Evolutionary conservation across 2,888 invertebrate genomes (phyloP).

Genomic region (Meiosimyza platycephala): DNA sequence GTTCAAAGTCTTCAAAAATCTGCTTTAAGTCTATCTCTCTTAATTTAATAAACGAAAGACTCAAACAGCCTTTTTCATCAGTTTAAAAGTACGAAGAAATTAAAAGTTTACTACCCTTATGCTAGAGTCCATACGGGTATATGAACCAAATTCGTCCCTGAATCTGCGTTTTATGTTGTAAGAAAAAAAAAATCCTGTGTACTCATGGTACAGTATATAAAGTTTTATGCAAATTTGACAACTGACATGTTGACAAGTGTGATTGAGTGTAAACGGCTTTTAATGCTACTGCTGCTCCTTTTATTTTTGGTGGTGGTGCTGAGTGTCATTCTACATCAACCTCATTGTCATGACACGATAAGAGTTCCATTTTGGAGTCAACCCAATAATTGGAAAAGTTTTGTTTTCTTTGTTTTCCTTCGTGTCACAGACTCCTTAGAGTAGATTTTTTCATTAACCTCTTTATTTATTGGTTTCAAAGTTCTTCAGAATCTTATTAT

Average conservation of each 20-base stretch:
- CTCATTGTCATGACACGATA: constrained; percentile 44
- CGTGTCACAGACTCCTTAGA: neutral
- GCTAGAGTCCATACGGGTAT: neutral
- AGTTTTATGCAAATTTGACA: constrained; percentile 57
- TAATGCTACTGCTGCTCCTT: neutral
- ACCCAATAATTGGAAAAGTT: constrained; percentile 52
- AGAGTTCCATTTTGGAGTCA: constrained; percentile 46
- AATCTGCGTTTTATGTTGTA: no score
- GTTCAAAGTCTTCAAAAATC: no score
- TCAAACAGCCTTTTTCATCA: no score
- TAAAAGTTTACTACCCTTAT: neutral
- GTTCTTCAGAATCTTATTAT: no score
- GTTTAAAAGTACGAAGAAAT: no score
- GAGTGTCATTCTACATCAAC: neutral
- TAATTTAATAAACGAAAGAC: no score
- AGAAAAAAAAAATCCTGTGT: no score
- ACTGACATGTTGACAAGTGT: constrained; percentile 62
- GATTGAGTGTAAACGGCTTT: constrained; percentile 54
- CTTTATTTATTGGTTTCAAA: no score
- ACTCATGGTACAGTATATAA: neutral
- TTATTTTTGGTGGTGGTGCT: neutral
- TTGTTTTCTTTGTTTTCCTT: constrained; percentile 23
- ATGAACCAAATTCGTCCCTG: no score
- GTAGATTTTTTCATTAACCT: neutral
- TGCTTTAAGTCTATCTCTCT: no score